These are phyloP conservation scores for Acrocera orbiculus DNA, from an alignment of 2,888 invertebrate species.

Conservation along the genomic window DNA sequence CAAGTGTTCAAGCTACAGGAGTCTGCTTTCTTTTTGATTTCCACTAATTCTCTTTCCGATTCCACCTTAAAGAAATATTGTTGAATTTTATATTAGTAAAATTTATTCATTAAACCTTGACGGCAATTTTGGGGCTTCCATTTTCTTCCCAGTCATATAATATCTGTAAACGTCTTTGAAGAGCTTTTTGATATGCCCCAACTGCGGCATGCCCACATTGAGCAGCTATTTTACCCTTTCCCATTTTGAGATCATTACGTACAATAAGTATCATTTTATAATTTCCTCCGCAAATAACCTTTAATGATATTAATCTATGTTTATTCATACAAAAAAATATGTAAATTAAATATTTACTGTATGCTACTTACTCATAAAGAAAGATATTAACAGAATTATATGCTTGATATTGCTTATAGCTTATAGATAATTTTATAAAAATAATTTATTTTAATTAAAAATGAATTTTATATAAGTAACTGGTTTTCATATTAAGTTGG, in stretches of 20 bases:
- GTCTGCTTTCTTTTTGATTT: conserved; percentile 51
- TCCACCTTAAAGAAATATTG: conserved; percentile 34
- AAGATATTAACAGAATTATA: too few species aligned
- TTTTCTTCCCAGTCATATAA: conserved; percentile 39
- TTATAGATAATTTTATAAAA: too few species aligned
- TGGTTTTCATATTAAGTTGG: too few species aligned
- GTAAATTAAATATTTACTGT: too few species aligned
- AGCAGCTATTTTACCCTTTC: conserved; percentile 85
- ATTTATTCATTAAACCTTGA: conserved; percentile 37
- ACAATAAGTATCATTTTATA: conserved; percentile 75
- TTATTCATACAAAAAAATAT: too few species aligned
- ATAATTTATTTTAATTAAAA: too few species aligned
- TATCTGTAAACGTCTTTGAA: conserved; percentile 40
- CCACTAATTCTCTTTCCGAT: conserved; percentile 51
- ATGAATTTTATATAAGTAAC: too few species aligned
- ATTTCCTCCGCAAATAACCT: too few species aligned
- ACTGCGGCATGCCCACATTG: conserved; percentile 93
- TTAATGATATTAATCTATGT: too few species aligned
- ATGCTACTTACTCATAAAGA: too few species aligned
- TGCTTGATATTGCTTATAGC: too few species aligned
- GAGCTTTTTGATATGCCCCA: conserved; percentile 58
- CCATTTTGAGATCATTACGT: conserved; percentile 82
- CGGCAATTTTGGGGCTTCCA: conserved; percentile 77
- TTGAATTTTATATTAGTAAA: conserved; percentile 1
- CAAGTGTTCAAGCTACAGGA: conserved; percentile 51